Percentiles rank a stretch among this genome's conserved stretches.
These are phyloP conservation scores for Sclerodermus sp. DNA, from an alignment of 2,888 invertebrate species.

Conservation along the genomic window DNA sequence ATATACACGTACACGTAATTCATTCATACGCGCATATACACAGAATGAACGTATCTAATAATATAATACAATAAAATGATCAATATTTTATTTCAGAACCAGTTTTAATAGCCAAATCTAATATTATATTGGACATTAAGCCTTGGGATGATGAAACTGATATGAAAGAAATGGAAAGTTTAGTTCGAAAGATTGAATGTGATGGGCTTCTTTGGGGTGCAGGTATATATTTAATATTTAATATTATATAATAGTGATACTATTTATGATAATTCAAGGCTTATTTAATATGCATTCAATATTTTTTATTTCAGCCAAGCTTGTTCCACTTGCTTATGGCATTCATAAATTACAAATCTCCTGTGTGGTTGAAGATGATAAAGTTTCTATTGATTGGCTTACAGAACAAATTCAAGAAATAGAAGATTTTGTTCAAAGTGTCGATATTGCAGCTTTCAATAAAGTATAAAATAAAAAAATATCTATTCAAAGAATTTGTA, in stretches of 20 bases:
- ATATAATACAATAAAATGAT: too few relatives aligned
- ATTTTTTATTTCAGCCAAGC: constrained; percentile 73
- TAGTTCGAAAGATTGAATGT: constrained; percentile 73
- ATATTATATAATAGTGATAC: too few relatives aligned
- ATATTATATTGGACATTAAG: constrained; percentile 91
- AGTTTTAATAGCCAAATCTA: constrained; percentile 89
- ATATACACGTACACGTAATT: too few relatives aligned
- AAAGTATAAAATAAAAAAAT: constrained; percentile 69
- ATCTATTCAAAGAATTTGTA: constrained; percentile 19
- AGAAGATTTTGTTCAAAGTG: constrained; percentile 88
- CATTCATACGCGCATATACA: too few relatives aligned
- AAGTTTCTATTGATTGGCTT: constrained; percentile 85
- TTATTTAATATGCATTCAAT: too few relatives aligned
- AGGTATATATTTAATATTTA: constrained; percentile 54
- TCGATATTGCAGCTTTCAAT: constrained; percentile 94
- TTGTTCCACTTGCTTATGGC: constrained; percentile 89
- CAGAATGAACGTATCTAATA: too few relatives aligned
- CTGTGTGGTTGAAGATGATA: constrained; percentile 95
- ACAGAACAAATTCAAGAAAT: constrained; percentile 82
- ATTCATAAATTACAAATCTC: constrained; percentile 90
- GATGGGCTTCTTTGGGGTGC: constrained; percentile 96
- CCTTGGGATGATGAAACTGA: constrained; percentile 94
- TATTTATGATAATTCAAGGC: too few relatives aligned
- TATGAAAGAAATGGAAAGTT: constrained; percentile 80
- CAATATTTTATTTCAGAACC: constrained; percentile 80